phyloP scores from a whole-genome alignment of 2,797 vertebrate genomes.

The Moxostoma hubbsi region DNA sequence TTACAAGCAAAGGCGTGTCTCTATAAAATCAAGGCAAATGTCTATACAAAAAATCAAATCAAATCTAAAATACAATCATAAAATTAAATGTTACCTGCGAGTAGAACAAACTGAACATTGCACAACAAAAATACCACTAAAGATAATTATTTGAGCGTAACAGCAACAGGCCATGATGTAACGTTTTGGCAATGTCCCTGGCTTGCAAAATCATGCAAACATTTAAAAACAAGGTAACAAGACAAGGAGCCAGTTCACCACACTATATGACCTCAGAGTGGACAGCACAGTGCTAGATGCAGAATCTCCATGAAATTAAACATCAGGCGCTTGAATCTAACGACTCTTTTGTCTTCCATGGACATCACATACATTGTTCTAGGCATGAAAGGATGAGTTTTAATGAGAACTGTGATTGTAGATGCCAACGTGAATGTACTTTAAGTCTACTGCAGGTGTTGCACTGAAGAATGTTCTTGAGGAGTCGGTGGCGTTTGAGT shows the following conservation, averaged over 20 bases:
- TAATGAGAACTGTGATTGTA: not conserved
- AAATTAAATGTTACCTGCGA: conserved; percentile 51
- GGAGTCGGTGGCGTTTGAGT: not conserved
- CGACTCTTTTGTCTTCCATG: not conserved
- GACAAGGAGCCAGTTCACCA: conserved; percentile 9
- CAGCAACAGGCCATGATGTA: not conserved
- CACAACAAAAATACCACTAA: conserved; percentile 36
- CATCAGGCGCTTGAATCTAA: not conserved
- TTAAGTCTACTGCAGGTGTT: conserved; percentile 22
- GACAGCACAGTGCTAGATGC: conserved; percentile 23
- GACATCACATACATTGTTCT: not conserved
- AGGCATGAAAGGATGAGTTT: not conserved
- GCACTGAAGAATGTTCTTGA: conserved; percentile 11
- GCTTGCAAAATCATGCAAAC: conserved; percentile 10
- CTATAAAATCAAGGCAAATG: conserved; percentile 21
- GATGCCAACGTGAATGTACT: not conserved
- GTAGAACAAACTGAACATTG: conserved; percentile 29
- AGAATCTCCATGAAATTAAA: not conserved
- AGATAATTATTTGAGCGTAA: conserved; percentile 9
- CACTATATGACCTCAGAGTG: conserved; percentile 23
- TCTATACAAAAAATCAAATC: conserved; percentile 36
- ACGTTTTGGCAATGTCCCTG: not conserved
- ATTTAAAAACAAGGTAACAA: conserved; percentile 11
- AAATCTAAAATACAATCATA: conserved; percentile 39
- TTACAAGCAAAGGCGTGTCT: conserved; percentile 1